Conservation (phyloP, 2,113 vertebrate species). For the Neolamprologus ventralis region DNA sequence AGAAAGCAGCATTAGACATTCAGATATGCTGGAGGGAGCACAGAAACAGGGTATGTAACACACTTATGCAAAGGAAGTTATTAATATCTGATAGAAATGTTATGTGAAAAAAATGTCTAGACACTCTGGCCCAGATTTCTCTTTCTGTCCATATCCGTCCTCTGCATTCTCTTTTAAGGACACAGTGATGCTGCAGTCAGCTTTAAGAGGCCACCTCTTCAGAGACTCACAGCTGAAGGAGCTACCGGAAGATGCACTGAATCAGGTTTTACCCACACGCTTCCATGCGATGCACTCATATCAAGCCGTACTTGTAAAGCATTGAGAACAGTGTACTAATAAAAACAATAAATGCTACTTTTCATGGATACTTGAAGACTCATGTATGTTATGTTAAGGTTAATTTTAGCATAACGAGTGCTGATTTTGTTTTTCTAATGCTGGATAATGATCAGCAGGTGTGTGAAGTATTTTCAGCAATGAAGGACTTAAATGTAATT, state of each 20-base stretch:
- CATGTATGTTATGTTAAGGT: not conserved
- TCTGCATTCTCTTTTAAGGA: constrained; percentile 55
- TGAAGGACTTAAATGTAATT: not conserved
- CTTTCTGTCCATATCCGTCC: not conserved
- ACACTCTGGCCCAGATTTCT: not conserved
- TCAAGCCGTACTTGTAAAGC: not conserved
- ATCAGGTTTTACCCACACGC: constrained; percentile 28
- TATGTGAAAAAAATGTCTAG: not conserved
- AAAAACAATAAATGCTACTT: not conserved
- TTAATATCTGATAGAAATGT: not conserved
- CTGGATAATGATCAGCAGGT: not conserved
- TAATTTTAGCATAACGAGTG: not conserved
- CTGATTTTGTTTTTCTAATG: not conserved
- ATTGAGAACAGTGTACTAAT: not conserved
- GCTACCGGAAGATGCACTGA: not conserved
- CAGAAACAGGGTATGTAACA: constrained; percentile 63
- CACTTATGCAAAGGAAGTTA: not conserved
- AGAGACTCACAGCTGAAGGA: constrained; percentile 61
- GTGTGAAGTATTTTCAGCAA: not conserved
- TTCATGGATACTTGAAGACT: not conserved
- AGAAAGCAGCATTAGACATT: constrained; percentile 69
- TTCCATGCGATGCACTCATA: not conserved
- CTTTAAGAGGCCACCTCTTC: constrained; percentile 74
- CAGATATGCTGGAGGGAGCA: constrained; percentile 75
- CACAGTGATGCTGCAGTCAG: constrained; percentile 72